Conservation (phyloP, 1,140 invertebrate genomes). For the Neomicropteryx cornuta region DNA sequence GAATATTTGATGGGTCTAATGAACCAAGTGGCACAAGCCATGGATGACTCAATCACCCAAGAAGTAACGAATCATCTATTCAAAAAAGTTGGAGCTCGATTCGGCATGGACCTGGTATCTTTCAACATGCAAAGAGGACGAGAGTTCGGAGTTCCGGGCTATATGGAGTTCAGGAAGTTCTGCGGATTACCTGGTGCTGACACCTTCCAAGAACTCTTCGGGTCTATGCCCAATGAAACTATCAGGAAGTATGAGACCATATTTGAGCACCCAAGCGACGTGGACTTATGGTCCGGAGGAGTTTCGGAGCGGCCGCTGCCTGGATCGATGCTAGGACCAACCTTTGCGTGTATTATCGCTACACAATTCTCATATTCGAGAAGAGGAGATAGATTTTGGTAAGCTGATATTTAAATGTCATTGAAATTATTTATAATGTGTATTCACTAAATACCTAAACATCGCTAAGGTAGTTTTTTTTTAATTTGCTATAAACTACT, state of each 20-base stretch:
- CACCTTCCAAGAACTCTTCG: conserved; percentile 75
- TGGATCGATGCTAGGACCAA: conserved; percentile 86
- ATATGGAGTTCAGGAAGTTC: conserved; percentile 88
- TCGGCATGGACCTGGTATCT: conserved; percentile 85
- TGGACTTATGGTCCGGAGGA: conserved; percentile 88
- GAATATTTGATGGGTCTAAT: conserved; percentile 88
- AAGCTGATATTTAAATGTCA: too few species aligned
- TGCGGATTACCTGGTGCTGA: conserved; percentile 73
- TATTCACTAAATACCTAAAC: too few species aligned
- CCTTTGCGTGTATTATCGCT: conserved; percentile 92
- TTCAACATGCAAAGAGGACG: conserved; percentile 91
- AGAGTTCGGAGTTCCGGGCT: conserved; percentile 85
- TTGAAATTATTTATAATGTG: too few species aligned
- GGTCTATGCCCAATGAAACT: conserved; percentile 82
- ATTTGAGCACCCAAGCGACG: conserved; percentile 64
- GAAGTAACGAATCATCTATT: conserved; percentile 88
- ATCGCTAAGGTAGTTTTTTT: too few species aligned
- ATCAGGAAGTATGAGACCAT: conserved; percentile 50
- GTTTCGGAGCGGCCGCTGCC: conserved; percentile 79
- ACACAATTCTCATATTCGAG: conserved; percentile 90
- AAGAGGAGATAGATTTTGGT: conserved; percentile 90
- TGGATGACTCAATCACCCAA: conserved; percentile 89
- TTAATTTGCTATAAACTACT: too few species aligned
- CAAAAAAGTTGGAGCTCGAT: conserved; percentile 74
- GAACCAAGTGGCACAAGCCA: conserved; percentile 90